A percentile compares a stretch with the other conserved stretches of the same genome.
These are phyloP conservation scores for Oscheius myriophilus DNA, from an alignment of 2,888 invertebrate species.

Conservation along the genomic window DNA sequence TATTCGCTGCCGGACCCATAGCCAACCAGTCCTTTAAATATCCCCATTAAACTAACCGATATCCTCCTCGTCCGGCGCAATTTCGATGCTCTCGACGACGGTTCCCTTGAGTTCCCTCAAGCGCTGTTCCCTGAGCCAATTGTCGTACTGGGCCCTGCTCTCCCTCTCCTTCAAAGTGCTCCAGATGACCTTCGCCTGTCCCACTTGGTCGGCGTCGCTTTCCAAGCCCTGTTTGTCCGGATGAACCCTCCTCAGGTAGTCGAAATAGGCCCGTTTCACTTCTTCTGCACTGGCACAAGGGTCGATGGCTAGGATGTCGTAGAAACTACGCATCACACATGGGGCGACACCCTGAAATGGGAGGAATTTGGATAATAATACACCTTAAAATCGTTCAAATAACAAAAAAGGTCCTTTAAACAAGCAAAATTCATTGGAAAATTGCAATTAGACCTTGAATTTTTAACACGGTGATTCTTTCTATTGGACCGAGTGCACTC, in stretches of 20 bases:
- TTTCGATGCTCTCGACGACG: conserved; percentile 52
- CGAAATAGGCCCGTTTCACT: conserved; percentile 63
- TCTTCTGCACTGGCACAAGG: conserved; percentile 42
- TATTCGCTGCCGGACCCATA: too few relatives aligned
- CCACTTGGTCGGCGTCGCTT: conserved; percentile 21
- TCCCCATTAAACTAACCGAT: conserved; percentile 8
- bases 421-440: too few relatives aligned
- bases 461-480: too few relatives aligned
- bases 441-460: too few relatives aligned
- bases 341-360: too few relatives aligned
- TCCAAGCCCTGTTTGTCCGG: conserved; percentile 57
- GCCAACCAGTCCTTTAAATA: not conserved
- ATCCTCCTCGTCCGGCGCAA: conserved; percentile 30
- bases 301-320: conserved; percentile 55
- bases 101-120: conserved; percentile 58
- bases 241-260: conserved; percentile 53
- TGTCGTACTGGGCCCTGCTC: conserved; percentile 41
- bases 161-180: conserved; percentile 36
- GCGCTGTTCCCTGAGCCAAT: conserved; percentile 65
- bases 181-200: conserved; percentile 26
- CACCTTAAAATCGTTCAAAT: too few relatives aligned
- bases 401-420: too few relatives aligned
- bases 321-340: conserved; percentile 59
- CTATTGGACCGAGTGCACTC: too few relatives aligned
- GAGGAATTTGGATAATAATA: too few relatives aligned